Conservation (phyloP, 2,113 vertebrate genomes). For the Hippocampus guttulatus region DNA sequence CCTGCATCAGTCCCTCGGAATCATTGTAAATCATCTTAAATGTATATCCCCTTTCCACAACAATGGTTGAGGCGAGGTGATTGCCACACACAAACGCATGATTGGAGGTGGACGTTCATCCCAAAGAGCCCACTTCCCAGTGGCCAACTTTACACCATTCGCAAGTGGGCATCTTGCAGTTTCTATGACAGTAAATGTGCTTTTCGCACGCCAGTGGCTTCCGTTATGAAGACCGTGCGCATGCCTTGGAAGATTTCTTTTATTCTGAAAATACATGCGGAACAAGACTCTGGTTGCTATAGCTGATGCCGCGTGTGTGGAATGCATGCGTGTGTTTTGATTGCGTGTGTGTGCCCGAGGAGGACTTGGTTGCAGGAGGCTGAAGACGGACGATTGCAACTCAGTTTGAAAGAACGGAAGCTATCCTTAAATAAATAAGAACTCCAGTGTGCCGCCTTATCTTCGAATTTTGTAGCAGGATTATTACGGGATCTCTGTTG, state of each 20-base stretch:
- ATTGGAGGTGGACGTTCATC: too few species aligned
- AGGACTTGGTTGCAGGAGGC: constrained; percentile 52
- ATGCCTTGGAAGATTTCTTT: neutral
- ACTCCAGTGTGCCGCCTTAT: neutral
- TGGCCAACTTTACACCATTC: too few species aligned
- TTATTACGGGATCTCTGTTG: constrained; percentile 20
- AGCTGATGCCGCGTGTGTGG: neutral
- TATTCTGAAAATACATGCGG: constrained; percentile 42
- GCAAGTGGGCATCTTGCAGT: too few species aligned
- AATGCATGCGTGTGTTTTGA: constrained; percentile 15
- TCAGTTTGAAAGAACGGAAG: constrained; percentile 47
- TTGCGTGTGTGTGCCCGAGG: constrained; percentile 32
- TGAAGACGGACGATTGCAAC: constrained; percentile 39
- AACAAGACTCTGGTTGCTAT: neutral
- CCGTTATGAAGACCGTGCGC: too few species aligned
- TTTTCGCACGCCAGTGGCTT: too few species aligned
- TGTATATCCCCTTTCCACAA: too few species aligned
- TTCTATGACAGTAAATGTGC: too few species aligned
- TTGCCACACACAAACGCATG: too few species aligned
- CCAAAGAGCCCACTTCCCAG: too few species aligned
- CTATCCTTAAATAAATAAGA: constrained; percentile 6
- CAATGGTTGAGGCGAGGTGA: too few species aligned
- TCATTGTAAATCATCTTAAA: too few species aligned
- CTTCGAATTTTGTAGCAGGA: constrained; percentile 30
- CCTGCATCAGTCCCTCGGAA: too few species aligned